Evolutionary conservation across 2,888 invertebrate species (phyloP).

Genomic region (Automeris io): DNA sequence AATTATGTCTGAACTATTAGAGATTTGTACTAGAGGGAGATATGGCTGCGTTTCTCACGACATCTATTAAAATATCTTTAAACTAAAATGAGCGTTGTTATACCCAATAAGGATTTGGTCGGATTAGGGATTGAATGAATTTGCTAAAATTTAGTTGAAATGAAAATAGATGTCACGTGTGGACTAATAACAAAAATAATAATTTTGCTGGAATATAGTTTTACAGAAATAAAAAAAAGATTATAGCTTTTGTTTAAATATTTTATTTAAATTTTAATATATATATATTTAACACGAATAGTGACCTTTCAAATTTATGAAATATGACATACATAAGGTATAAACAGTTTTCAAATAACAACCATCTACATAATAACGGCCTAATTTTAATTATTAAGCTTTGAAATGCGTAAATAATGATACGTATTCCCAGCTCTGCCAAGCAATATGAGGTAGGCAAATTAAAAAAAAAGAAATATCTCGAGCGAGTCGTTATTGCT

Average conservation of each 20-base stretch:
- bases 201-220: too few species aligned
- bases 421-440: conserved; percentile 20
- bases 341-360: too few species aligned
- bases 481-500: conserved; percentile 51
- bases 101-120: not conserved
- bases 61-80: conserved; percentile 18
- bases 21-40: too few species aligned
- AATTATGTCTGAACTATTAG: conserved; percentile 11
- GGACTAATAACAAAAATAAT: not conserved
- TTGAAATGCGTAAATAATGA: not conserved
- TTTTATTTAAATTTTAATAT: too few species aligned
- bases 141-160: too few species aligned
- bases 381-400: too few species aligned
- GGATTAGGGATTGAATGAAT: not conserved
- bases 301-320: too few species aligned
- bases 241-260: too few species aligned
- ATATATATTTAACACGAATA: too few species aligned
- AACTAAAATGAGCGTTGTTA: conserved; percentile 11
- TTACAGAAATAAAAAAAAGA: too few species aligned
- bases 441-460: conserved; percentile 20
- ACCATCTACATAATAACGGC: too few species aligned
- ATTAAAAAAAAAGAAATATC: conserved; percentile 36
- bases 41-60: conserved; percentile 18
- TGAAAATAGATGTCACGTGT: not conserved
- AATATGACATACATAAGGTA: too few species aligned